Percentiles rank a stretch among this genome's conserved stretches.
Evolutionary conservation across 2,888 invertebrate genomes (phyloP).

Genomic region (Acanthoscelides obtectus): DNA sequence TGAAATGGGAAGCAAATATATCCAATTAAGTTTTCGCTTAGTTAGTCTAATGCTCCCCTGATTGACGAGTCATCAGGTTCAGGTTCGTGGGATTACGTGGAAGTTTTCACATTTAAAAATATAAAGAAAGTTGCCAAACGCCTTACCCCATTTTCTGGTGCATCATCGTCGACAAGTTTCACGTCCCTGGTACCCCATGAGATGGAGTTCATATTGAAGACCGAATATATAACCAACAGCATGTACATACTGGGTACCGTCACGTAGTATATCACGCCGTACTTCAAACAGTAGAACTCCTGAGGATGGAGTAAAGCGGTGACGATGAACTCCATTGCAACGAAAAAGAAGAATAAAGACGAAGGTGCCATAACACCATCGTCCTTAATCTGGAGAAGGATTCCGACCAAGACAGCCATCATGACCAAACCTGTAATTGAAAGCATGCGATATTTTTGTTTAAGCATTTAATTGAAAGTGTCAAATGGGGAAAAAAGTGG

Average conservation of each 20-base stretch:
- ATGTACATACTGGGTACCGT: constrained; percentile 95
- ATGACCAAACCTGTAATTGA: constrained; percentile 61
- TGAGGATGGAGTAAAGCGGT: constrained; percentile 72
- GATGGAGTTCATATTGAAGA: constrained; percentile 90
- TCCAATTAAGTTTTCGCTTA: too few species aligned
- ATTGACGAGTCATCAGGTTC: too few species aligned
- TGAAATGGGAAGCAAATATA: too few species aligned
- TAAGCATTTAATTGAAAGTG: too few species aligned
- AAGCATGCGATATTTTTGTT: too few species aligned
- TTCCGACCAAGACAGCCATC: constrained; percentile 81
- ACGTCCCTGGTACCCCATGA: constrained; percentile 93
- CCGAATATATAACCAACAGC: constrained; percentile 83
- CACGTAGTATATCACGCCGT: constrained; percentile 77
- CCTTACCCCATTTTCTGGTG: neutral
- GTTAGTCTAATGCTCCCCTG: too few species aligned
- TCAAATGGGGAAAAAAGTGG: too few species aligned
- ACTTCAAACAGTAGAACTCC: constrained; percentile 71
- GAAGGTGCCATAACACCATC: constrained; percentile 80
- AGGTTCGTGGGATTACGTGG: too few species aligned
- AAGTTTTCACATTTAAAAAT: too few species aligned
- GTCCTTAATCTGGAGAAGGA: constrained; percentile 70
- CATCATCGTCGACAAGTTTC: constrained; percentile 37
- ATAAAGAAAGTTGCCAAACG: too few species aligned
- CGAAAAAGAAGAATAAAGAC: constrained; percentile 73
- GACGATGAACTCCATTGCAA: constrained; percentile 57